These are phyloP conservation scores for Brachionichthys hirsutus DNA, from an alignment of 2,113 vertebrate genomes.

Conservation along the genomic window DNA sequence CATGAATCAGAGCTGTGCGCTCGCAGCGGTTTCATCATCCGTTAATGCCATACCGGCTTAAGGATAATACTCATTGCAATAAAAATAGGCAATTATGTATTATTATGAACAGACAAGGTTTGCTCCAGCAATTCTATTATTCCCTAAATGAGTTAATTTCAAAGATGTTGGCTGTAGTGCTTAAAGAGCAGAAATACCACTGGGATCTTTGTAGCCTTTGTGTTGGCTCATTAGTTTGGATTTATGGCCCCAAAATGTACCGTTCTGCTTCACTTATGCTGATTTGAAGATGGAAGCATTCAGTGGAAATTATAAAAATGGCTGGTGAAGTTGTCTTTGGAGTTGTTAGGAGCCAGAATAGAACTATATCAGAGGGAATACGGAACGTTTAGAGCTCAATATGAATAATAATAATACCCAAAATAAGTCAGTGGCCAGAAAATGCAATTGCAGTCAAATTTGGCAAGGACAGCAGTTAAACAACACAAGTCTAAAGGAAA, in stretches of 20 bases:
- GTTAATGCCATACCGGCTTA: not conserved
- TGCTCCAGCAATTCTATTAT: not conserved
- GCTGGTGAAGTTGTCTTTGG: not conserved
- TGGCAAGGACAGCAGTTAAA: too few relatives aligned
- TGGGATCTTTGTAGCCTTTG: not conserved
- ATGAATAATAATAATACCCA: too few relatives aligned
- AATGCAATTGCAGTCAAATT: too few relatives aligned
- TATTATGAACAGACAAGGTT: not conserved
- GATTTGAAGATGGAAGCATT: not conserved
- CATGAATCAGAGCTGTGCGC: constrained; percentile 9
- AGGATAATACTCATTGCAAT: not conserved
- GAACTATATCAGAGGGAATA: not conserved
- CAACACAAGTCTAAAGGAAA: too few relatives aligned
- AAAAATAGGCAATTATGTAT: not conserved
- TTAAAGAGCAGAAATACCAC: not conserved
- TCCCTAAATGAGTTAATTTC: not conserved
- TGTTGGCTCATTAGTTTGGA: not conserved
- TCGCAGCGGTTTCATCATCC: constrained; percentile 11
- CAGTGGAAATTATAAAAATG: not conserved
- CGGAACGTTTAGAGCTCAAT: too few relatives aligned
- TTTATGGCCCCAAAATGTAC: not conserved
- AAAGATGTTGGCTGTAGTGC: not conserved
- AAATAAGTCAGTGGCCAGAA: not conserved
- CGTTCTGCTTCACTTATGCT: not conserved
- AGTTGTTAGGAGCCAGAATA: not conserved